Evolutionary conservation across 2,113 vertebrate species (phyloP).

Genomic region (Eretmochelys imbricata): DNA sequence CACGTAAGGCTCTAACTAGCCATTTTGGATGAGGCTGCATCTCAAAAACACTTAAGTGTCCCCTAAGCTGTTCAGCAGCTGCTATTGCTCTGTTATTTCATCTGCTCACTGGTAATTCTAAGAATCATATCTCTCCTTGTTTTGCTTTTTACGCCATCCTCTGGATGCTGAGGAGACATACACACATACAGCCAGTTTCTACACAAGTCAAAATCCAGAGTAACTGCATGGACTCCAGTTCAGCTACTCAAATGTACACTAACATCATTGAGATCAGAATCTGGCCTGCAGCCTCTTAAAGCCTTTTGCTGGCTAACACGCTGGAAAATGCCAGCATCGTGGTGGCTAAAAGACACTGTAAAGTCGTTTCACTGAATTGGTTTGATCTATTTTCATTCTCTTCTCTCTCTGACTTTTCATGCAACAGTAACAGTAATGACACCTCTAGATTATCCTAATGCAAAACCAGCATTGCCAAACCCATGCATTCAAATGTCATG

Average conservation of each 20-base stretch:
- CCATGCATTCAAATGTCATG: rapidly evolving
- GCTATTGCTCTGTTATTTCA: not conserved
- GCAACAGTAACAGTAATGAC: not conserved
- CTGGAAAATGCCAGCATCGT: not conserved
- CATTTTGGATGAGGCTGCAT: not conserved
- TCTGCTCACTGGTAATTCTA: not conserved
- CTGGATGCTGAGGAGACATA: not conserved
- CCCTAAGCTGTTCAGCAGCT: not conserved
- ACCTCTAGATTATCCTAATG: too few species aligned
- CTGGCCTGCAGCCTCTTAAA: not conserved
- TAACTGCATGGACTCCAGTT: not conserved
- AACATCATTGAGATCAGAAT: not conserved
- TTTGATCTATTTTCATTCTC: not conserved
- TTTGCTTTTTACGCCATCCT: not conserved
- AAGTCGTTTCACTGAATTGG: not conserved
- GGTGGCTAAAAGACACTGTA: not conserved
- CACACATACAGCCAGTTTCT: not conserved
- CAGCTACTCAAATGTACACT: not conserved
- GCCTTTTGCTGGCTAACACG: not conserved
- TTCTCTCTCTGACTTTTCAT: not conserved
- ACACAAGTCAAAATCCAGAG: not conserved
- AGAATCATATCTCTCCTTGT: not conserved
- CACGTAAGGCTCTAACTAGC: not conserved
- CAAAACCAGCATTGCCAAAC: rapidly evolving
- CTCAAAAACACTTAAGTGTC: not conserved